Conservation (phyloP, 2,888 invertebrate genomes). For the Dolomedes plantarius region DNA sequence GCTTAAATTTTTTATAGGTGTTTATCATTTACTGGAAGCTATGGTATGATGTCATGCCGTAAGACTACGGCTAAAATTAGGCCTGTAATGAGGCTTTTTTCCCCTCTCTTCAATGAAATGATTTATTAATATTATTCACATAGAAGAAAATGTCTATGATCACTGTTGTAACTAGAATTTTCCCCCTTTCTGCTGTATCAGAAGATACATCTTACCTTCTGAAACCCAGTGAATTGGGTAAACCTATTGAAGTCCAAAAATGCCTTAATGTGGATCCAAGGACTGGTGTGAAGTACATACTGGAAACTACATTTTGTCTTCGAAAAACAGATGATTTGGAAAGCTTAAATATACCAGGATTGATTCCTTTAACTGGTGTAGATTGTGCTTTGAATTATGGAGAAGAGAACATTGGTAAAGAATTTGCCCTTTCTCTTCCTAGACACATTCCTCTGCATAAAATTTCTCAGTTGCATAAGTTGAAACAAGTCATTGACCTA, state of each 20-base stretch:
- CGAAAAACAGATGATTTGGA: neutral
- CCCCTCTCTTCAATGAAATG: neutral
- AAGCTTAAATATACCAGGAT: neutral
- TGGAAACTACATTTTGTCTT: conserved; percentile 12
- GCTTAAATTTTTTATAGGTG: conserved; percentile 4
- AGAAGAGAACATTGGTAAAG: neutral
- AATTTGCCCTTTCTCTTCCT: neutral
- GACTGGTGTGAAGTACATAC: neutral
- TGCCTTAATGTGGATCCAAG: neutral
- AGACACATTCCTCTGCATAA: neutral
- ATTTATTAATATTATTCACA: neutral
- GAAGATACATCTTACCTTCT: neutral
- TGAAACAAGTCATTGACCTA: neutral
- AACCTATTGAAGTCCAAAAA: neutral
- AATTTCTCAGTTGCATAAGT: neutral
- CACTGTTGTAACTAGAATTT: neutral
- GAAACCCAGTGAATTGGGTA: neutral
- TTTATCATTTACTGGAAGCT: conserved; percentile 3
- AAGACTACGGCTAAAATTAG: neutral
- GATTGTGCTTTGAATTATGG: neutral
- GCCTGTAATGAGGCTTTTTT: neutral
- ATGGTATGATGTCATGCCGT: neutral
- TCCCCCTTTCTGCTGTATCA: neutral
- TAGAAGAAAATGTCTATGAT: neutral
- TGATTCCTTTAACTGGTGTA: neutral